phyloP scores from a whole-genome alignment of 1,140 invertebrate genomes.

The Mesaphorura yosii region DNA sequence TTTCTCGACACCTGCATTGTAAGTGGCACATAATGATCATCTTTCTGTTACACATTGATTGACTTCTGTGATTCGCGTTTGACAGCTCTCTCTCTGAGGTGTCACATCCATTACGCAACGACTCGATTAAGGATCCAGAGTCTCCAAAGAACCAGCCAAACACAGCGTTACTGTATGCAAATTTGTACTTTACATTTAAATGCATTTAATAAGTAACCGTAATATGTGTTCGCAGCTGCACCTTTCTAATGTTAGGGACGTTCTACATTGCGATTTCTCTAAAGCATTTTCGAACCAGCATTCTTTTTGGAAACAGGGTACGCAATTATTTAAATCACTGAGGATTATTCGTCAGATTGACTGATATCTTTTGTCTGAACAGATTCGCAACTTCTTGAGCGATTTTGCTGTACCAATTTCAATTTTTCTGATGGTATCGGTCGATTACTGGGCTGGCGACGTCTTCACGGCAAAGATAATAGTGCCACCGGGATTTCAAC shows the following conservation, averaged over 20 bases:
- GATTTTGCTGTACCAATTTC: constrained; percentile 94
- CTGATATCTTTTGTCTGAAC: not conserved
- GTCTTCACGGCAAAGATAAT: constrained; percentile 77
- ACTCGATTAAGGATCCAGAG: constrained; percentile 1
- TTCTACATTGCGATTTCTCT: constrained; percentile 70
- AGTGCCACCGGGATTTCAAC: constrained; percentile 76
- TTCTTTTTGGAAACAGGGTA: not conserved
- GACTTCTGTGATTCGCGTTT: not conserved
- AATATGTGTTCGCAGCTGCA: constrained; percentile 79
- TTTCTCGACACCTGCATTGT: too few species aligned
- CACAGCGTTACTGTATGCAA: too few species aligned
- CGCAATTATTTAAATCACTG: not conserved
- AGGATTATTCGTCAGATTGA: not conserved
- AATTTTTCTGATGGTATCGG: constrained; percentile 71
- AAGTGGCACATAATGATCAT: too few species aligned
- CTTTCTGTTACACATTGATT: not conserved
- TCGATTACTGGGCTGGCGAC: constrained; percentile 57
- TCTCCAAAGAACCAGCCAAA: not conserved
- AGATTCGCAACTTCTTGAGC: constrained; percentile 44
- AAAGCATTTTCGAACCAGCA: not conserved
- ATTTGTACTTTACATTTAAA: too few species aligned
- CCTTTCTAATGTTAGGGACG: constrained; percentile 81
- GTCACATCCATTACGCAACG: not conserved
- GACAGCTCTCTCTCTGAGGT: not conserved
- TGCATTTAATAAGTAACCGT: too few species aligned